Conservation (phyloP, 2,888 invertebrate species). For the Plutella xylostella region DNA sequence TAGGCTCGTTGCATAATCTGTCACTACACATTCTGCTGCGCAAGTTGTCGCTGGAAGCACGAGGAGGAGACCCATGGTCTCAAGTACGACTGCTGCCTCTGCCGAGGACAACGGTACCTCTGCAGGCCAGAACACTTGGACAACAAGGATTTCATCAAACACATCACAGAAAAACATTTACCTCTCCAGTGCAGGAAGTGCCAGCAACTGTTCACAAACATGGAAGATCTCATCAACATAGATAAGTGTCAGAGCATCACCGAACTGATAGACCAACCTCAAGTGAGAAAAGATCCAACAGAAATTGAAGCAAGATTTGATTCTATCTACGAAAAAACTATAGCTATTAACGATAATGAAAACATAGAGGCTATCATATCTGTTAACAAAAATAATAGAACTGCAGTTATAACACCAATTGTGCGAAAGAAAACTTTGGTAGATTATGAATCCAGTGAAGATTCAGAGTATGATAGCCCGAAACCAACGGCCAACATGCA, state of each 20-base stretch:
- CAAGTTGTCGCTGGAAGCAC: constrained; percentile 52
- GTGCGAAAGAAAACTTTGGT: constrained; percentile 44
- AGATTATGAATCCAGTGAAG: constrained; percentile 46
- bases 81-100: constrained; percentile 52
- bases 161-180: constrained; percentile 41
- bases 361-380: constrained; percentile 42
- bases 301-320: constrained; percentile 47
- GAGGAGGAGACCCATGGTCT: constrained; percentile 43
- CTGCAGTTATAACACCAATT: constrained; percentile 53
- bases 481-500: constrained; percentile 18
- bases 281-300: constrained; percentile 20
- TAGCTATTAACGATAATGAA: constrained; percentile 29
- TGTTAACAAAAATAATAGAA: constrained; percentile 41
- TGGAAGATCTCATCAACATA: constrained; percentile 46
- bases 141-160: constrained; percentile 38
- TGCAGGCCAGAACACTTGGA: constrained; percentile 35
- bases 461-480: constrained; percentile 20
- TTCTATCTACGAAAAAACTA: constrained; percentile 42
- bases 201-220: constrained; percentile 36
- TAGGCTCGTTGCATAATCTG: constrained; percentile 57
- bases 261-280: constrained; percentile 34
- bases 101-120: constrained; percentile 42
- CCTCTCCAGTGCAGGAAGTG: constrained; percentile 55
- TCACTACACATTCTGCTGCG: constrained; percentile 52
- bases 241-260: constrained; percentile 51